Evolutionary conservation across 2,888 invertebrate species (phyloP).

Genomic region (Thalpophila matura): DNA sequence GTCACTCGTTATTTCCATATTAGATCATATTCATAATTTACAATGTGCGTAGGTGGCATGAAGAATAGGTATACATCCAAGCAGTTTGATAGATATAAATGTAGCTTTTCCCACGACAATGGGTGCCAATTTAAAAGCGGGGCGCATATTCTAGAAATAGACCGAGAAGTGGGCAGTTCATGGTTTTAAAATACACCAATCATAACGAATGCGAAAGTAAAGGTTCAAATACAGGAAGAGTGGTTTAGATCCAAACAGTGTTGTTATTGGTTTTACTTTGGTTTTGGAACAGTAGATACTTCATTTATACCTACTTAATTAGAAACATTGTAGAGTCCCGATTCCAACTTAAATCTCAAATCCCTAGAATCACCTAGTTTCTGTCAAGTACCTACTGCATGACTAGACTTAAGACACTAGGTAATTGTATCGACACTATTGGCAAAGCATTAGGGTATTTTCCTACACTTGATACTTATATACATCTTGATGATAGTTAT

Average conservation of each 20-base stretch:
- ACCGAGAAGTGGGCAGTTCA: slow-evolving; percentile 55
- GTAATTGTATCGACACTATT: background rate
- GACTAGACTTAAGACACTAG: too few species aligned
- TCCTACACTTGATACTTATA: background rate
- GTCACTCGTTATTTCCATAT: slow-evolving; percentile 59
- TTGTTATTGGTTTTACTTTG: slow-evolving; percentile 1
- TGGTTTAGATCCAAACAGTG: slow-evolving; percentile 11
- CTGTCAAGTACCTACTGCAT: too few species aligned
- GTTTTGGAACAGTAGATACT: slow-evolving; percentile 1
- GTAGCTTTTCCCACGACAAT: slow-evolving; percentile 71
- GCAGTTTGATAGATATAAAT: slow-evolving; percentile 45
- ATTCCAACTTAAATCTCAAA: background rate
- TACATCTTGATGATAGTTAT: background rate
- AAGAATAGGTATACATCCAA: slow-evolving; percentile 10
- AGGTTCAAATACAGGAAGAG: slow-evolving; percentile 35
- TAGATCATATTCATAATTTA: slow-evolving; percentile 62
- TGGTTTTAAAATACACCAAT: slow-evolving; percentile 44
- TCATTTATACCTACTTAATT: background rate
- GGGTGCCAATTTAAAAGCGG: slow-evolving; percentile 69
- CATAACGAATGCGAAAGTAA: slow-evolving; percentile 50
- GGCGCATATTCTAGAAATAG: slow-evolving; percentile 67
- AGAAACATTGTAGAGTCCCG: background rate
- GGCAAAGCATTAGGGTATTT: background rate
- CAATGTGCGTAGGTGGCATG: slow-evolving; percentile 35
- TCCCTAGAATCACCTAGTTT: too few species aligned